Evolutionary conservation across 2,797 vertebrate species (phyloP).

Genomic region (Macropus fuliginosus): DNA sequence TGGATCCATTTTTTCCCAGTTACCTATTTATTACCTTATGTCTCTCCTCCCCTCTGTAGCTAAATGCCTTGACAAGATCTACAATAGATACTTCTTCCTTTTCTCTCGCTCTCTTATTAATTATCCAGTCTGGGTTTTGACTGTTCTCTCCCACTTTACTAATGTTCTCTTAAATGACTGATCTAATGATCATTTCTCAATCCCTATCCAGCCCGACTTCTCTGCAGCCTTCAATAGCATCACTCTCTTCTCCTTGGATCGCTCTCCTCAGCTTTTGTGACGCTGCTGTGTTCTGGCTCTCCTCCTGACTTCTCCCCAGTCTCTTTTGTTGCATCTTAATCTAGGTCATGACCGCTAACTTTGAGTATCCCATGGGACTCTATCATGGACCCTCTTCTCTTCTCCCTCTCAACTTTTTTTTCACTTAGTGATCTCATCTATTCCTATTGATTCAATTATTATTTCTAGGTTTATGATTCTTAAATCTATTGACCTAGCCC

Average conservation of each 20-base stretch:
- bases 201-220: not conserved
- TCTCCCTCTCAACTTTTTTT: not conserved
- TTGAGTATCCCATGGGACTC: not conserved
- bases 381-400: not conserved
- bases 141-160: not conserved
- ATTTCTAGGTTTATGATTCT: not conserved
- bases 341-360: not conserved
- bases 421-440: not conserved
- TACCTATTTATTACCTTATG: not conserved
- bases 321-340: not conserved
- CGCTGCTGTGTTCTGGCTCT: not conserved
- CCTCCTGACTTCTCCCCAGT: not conserved
- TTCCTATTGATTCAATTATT: not conserved
- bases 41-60: not conserved
- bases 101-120: not conserved
- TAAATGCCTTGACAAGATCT: not conserved
- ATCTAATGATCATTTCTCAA: not conserved
- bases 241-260: not conserved
- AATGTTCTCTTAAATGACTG: not conserved
- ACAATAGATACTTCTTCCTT: not conserved
- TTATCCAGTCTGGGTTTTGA: not conserved
- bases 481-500: not conserved
- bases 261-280: not conserved
- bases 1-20: not conserved
- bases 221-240: not conserved